A percentile compares a stretch with the other conserved stretches of the same genome.
Conservation (phyloP, 2,888 invertebrate genomes). For the Drosophila formosana region DNA sequence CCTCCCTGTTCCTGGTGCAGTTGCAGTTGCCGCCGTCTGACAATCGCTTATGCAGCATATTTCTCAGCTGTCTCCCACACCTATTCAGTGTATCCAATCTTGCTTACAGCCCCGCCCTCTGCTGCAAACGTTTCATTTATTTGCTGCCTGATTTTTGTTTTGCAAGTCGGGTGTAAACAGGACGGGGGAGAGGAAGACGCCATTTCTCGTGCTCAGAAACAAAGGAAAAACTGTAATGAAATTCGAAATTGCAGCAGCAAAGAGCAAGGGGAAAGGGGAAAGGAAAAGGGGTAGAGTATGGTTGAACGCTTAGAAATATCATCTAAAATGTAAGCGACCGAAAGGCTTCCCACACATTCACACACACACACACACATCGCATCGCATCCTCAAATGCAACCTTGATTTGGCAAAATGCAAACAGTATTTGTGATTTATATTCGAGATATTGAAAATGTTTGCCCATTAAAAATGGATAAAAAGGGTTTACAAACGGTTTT, state of each 20-base stretch:
- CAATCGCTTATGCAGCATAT: constrained; percentile 43
- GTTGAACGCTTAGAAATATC: constrained; percentile 56
- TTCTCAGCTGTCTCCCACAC: constrained; percentile 6
- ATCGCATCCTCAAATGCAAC: constrained; percentile 34
- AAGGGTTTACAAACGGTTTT: not conserved
- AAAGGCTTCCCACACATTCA: constrained; percentile 22
- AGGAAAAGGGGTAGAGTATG: not conserved
- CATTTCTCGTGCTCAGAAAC: constrained; percentile 59
- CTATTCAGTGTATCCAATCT: constrained; percentile 10
- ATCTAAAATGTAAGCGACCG: constrained; percentile 61
- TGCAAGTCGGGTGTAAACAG: not conserved
- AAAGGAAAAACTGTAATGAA: constrained; percentile 72
- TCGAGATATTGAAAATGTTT: constrained; percentile 11
- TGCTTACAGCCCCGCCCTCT: constrained; percentile 1
- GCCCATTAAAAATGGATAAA: constrained; percentile 12
- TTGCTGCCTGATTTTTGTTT: constrained; percentile 37
- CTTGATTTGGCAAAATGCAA: constrained; percentile 47
- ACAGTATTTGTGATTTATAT: constrained; percentile 28
- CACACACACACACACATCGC: constrained; percentile 1
- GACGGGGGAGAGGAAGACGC: constrained; percentile 8
- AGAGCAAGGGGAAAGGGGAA: not conserved
- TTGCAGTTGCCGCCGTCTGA: constrained; percentile 26
- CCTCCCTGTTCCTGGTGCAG: constrained; percentile 8
- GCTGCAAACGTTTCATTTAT: constrained; percentile 42
- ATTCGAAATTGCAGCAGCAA: constrained; percentile 64